These are phyloP conservation scores for Adela reaumurella DNA, from an alignment of 2,888 invertebrate species.

Conservation along the genomic window DNA sequence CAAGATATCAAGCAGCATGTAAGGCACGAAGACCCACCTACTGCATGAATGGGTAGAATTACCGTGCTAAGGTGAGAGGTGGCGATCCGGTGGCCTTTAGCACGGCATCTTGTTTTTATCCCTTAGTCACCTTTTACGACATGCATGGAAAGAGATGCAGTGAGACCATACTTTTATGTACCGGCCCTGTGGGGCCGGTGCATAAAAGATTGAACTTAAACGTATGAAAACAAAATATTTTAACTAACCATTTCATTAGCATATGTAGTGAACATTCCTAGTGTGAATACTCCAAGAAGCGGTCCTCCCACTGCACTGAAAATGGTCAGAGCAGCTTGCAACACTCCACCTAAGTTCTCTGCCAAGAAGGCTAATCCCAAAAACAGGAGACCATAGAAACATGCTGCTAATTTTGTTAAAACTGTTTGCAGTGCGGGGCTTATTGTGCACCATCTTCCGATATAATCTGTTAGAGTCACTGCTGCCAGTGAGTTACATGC, in stretches of 20 bases:
- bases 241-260: slow-evolving; percentile 64
- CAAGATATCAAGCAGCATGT: too few species aligned
- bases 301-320: slow-evolving; percentile 89
- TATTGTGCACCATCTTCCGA: slow-evolving; percentile 46
- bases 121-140: too few species aligned
- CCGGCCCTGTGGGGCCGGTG: too few species aligned
- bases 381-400: slow-evolving; percentile 70
- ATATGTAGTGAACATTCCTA: slow-evolving; percentile 77
- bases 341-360: slow-evolving; percentile 76
- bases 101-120: too few species aligned
- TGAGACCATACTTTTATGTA: too few species aligned
- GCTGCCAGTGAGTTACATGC: slow-evolving; percentile 88
- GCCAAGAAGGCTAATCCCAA: slow-evolving; percentile 80
- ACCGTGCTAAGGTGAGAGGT: too few species aligned
- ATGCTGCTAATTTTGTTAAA: slow-evolving; percentile 65
- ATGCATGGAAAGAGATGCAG: too few species aligned
- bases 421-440: slow-evolving; percentile 35
- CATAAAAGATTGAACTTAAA: too few species aligned
- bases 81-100: too few species aligned
- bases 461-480: slow-evolving; percentile 84
- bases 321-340: slow-evolving; percentile 83
- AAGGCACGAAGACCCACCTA: too few species aligned
- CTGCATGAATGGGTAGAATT: too few species aligned
- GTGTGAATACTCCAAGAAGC: slow-evolving; percentile 76
- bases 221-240: too few species aligned